Evolutionary conservation across 2,888 invertebrate species (phyloP), one percentile per base, ranked within the genome.

Genomic region (Autographa pulchrina): DNA sequence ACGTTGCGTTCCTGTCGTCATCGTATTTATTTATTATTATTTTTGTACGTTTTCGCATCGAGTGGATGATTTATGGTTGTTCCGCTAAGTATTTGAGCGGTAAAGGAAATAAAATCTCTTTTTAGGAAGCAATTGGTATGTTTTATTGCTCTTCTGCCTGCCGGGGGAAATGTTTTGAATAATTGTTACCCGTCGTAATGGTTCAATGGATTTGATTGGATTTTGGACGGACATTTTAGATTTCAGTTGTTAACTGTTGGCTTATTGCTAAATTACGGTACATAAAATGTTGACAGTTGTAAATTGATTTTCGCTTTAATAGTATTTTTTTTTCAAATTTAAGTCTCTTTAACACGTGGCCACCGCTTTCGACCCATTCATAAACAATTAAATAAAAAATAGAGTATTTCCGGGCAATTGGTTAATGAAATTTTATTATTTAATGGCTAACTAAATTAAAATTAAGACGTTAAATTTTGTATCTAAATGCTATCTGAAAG

Each of bases 101-200:
- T 62, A 68, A 65, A 72, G 75, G 67, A 68, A 63, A 79, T 79
- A 79, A 60, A 72, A 78, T 75, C 48, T 72, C 48, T 65, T 70
- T 79, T 79, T 59, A 48, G 78, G 78, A 79, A 79, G 60, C 65
- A 70, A 72, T 78, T 78, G 70, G 54, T 78, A 63, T 65, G 48
- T 78, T 72, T 72, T 72, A 78, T 72, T 72, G 48, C 58, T 56
- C 41, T 72, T 63, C 67, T 75, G 68, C 59, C 63, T 63, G 63
- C 58, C 2, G 65, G 63, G 61, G 75, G 75, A 69, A 68, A 72
- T 78, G 60, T 60, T 67, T 69, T 61, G 68, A 74, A 77, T 62
- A 66, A 64, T 78, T 68, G 71, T 56, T 61, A 71, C 61, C 48
- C 16, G 59, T 58, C 8, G 54, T 35, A 31, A 74, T 54, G 72